Evolutionary conservation across 2,888 invertebrate species (phyloP).

Genomic region (Fragum fragum): DNA sequence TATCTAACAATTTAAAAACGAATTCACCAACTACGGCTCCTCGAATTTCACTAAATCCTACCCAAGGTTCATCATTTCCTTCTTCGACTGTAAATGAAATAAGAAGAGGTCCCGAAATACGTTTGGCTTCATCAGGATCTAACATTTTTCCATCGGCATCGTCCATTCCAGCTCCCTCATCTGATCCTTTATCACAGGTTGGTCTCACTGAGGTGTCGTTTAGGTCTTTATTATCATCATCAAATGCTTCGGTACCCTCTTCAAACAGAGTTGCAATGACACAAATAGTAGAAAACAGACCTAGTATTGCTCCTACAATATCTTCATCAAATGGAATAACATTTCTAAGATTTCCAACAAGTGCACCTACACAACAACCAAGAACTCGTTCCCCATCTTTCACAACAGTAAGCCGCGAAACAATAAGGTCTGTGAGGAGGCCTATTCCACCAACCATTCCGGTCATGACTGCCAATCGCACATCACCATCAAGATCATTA

Average conservation of each 20-base stretch:
- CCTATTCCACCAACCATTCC: constrained; percentile 7
- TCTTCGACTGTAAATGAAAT: background rate
- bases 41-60: background rate
- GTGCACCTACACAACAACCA: background rate
- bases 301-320: background rate
- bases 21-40: background rate
- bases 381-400: background rate
- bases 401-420: background rate
- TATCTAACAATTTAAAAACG: background rate
- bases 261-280: background rate
- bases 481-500: background rate
- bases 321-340: background rate
- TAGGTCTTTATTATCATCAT: background rate
- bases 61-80: background rate
- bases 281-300: background rate
- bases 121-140: no score
- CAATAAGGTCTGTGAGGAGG: background rate
- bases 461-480: background rate
- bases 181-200: constrained; percentile 1
- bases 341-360: background rate
- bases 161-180: background rate
- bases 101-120: background rate
- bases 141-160: background rate
- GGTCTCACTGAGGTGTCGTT: background rate
- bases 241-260: background rate